phyloP scores from a whole-genome alignment of 2,797 vertebrate species.

The Oreochromis grahami region DNA sequence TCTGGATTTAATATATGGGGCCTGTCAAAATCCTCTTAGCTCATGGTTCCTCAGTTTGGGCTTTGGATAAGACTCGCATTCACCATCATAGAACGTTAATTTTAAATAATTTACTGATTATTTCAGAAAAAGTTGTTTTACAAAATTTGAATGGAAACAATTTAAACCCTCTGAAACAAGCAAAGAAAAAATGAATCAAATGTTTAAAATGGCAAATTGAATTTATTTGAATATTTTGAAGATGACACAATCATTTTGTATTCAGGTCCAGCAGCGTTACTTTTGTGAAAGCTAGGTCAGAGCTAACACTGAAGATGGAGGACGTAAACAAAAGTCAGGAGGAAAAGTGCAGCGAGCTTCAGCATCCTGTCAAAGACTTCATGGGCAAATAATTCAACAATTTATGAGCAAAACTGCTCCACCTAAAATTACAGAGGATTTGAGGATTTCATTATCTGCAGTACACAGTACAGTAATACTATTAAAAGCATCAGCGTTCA shows the following conservation, averaged over 20 bases:
- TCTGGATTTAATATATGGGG: constrained; percentile 50
- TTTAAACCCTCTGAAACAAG: fast-evolving
- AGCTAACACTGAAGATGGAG: background rate
- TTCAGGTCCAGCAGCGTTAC: background rate
- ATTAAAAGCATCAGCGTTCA: background rate
- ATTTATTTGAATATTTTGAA: background rate
- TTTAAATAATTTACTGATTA: background rate
- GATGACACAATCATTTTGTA: fast-evolving
- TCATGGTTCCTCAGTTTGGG: constrained; percentile 24
- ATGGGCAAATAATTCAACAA: background rate
- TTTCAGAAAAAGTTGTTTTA: background rate
- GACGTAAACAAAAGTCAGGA: background rate
- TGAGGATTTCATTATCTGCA: background rate
- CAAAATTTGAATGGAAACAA: background rate
- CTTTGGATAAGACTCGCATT: background rate
- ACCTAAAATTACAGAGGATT: background rate
- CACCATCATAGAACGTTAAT: background rate
- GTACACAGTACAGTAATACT: fast-evolving
- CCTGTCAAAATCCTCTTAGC: constrained; percentile 54
- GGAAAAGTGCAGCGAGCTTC: background rate
- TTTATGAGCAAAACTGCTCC: background rate
- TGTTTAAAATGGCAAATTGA: background rate
- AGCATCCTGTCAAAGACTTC: background rate
- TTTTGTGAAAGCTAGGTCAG: background rate
- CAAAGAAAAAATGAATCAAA: background rate